Conservation (phyloP, 2,113 vertebrate species). For the Bubo blakistoni region DNA sequence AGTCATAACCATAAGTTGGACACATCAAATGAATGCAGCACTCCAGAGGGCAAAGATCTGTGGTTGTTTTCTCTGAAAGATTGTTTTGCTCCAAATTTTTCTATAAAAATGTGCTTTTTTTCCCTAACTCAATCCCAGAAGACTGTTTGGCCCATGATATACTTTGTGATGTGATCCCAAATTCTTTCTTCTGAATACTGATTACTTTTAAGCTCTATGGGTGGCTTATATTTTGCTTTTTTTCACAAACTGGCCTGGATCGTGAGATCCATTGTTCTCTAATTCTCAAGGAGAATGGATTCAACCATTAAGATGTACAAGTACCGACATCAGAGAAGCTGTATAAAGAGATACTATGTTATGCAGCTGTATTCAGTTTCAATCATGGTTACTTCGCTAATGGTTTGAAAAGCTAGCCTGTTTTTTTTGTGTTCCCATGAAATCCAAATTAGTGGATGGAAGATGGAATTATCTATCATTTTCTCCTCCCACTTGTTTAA, state of each 20-base stretch:
- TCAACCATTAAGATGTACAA: not conserved
- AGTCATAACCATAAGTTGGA: not conserved
- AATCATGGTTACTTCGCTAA: not conserved
- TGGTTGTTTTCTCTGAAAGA: not conserved
- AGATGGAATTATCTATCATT: not conserved
- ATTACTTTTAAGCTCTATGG: not conserved
- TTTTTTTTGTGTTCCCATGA: not conserved
- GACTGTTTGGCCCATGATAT: not conserved
- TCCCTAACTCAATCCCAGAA: not conserved
- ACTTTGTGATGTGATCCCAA: not conserved
- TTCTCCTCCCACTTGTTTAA: not conserved
- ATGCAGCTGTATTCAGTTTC: not conserved
- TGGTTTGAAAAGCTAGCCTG: not conserved
- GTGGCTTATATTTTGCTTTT: not conserved
- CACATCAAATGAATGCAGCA: not conserved
- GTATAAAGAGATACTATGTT: not conserved
- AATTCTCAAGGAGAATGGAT: not conserved
- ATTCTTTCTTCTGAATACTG: not conserved
- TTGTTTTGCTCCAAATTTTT: not conserved
- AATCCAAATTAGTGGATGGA: not conserved
- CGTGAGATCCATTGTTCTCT: not conserved
- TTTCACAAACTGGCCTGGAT: not conserved
- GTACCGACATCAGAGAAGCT: not conserved
- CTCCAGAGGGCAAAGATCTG: not conserved
- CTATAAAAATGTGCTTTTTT: not conserved